These are phyloP conservation scores for Tragelaphus oryx DNA, from an alignment of 2,797 vertebrate species.

Conservation along the genomic window DNA sequence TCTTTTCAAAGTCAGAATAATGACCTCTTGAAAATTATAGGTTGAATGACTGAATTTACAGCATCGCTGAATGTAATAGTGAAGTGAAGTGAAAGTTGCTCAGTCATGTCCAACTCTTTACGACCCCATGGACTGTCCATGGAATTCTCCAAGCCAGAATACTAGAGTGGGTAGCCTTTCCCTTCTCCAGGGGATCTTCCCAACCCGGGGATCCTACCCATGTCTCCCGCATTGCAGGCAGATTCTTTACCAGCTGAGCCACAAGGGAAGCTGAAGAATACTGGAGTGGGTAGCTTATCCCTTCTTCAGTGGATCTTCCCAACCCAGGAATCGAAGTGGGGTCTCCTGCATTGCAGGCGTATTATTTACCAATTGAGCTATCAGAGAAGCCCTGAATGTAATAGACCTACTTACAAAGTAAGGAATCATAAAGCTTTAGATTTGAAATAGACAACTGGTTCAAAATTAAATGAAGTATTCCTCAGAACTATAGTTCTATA, in stretches of 20 bases:
- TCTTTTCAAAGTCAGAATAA: conserved; percentile 38
- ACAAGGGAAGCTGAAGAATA: background rate
- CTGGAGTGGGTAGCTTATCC: background rate
- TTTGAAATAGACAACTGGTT: background rate
- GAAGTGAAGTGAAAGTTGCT: background rate
- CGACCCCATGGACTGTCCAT: accelerated
- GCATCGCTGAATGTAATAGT: background rate
- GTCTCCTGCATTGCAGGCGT: background rate
- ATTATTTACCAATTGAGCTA: background rate
- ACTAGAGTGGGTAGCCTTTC: background rate
- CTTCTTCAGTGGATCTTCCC: background rate
- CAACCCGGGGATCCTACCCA: background rate
- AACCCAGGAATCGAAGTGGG: background rate
- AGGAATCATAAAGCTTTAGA: conserved; percentile 6
- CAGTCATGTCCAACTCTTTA: background rate
- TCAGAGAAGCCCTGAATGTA: background rate
- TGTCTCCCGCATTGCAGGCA: accelerated
- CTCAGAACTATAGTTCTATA: background rate
- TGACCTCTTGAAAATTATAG: background rate
- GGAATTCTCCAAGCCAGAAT: background rate
- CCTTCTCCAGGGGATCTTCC: background rate
- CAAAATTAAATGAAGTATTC: background rate
- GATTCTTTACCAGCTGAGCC: background rate
- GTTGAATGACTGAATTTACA: conserved; percentile 2
- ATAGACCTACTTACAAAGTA: conserved; percentile 1